Evolutionary conservation across 2,888 invertebrate genomes (phyloP).

Genomic region (Thymelicus sylvestris): DNA sequence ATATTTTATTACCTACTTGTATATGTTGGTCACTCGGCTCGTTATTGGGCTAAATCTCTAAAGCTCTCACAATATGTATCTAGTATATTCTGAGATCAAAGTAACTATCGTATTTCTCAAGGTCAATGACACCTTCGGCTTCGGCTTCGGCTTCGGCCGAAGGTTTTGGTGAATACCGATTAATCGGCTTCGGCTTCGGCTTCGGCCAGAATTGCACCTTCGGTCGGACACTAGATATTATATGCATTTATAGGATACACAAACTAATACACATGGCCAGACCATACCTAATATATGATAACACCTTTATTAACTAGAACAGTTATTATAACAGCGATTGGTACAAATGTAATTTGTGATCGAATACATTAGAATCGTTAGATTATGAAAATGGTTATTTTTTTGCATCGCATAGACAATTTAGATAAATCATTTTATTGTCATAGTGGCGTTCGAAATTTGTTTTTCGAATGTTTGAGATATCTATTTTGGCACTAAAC

Average conservation of each 20-base stretch:
- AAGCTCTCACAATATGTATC: no score
- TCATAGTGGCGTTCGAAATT: slow-evolving; percentile 27
- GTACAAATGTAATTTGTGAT: slow-evolving; percentile 59
- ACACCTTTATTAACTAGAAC: slow-evolving; percentile 40
- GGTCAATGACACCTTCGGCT: no score
- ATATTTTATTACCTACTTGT: no score
- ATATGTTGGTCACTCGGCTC: no score
- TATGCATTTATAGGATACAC: slow-evolving; percentile 51
- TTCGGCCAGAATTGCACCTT: no score
- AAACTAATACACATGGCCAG: slow-evolving; percentile 30
- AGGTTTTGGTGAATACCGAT: no score
- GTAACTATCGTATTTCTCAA: no score
- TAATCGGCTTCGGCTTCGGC: no score
- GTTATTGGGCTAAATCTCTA: no score
- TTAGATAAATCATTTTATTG: slow-evolving; percentile 39
- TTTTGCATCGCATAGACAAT: slow-evolving; percentile 40
- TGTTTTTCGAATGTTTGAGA: slow-evolving; percentile 38
- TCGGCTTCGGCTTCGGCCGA: no score
- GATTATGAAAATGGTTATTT: slow-evolving; percentile 45
- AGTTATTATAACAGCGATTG: slow-evolving; percentile 55
- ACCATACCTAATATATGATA: slow-evolving; percentile 34
- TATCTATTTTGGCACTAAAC: slow-evolving; percentile 66
- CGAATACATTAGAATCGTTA: slow-evolving; percentile 38
- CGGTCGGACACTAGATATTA: no score
- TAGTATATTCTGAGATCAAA: no score